Conservation (phyloP, 1,140 invertebrate species). For the Pogonus chalceus region DNA sequence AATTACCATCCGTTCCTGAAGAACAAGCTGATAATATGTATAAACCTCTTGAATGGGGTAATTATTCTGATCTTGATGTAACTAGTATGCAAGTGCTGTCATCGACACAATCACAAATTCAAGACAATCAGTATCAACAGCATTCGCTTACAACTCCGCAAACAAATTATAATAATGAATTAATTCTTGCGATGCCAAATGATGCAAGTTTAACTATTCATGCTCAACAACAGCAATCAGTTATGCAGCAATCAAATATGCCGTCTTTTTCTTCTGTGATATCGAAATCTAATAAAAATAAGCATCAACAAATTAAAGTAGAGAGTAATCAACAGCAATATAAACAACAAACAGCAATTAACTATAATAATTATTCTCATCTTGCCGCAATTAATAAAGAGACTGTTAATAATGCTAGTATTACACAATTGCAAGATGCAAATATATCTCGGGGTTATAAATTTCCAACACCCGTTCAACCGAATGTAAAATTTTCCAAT, state of each 20-base stretch:
- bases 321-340: slow-evolving; percentile 13
- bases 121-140: neutral
- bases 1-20: slow-evolving; percentile 54
- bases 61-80: slow-evolving; percentile 38
- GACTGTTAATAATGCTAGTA: neutral
- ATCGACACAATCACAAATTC: neutral
- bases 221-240: slow-evolving; percentile 21
- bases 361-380: slow-evolving; percentile 11
- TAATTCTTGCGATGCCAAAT: neutral
- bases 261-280: slow-evolving; percentile 34
- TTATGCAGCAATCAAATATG: slow-evolving; percentile 18
- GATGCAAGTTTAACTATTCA: neutral
- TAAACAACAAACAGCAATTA: slow-evolving; percentile 6
- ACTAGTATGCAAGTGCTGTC: slow-evolving; percentile 18
- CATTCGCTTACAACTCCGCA: neutral
- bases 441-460: slow-evolving; percentile 33
- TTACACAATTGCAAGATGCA: neutral
- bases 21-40: slow-evolving; percentile 33
- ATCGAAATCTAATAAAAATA: slow-evolving; percentile 34
- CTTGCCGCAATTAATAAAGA: neutral
- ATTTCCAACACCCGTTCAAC: slow-evolving; percentile 32
- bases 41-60: slow-evolving; percentile 27
- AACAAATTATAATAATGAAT: neutral
- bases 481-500: slow-evolving; percentile 21
- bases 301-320: slow-evolving; percentile 16